Base-by-base conservation (phyloP, 1,140 invertebrate species). In the Himalopsyche phryganea region DNA sequence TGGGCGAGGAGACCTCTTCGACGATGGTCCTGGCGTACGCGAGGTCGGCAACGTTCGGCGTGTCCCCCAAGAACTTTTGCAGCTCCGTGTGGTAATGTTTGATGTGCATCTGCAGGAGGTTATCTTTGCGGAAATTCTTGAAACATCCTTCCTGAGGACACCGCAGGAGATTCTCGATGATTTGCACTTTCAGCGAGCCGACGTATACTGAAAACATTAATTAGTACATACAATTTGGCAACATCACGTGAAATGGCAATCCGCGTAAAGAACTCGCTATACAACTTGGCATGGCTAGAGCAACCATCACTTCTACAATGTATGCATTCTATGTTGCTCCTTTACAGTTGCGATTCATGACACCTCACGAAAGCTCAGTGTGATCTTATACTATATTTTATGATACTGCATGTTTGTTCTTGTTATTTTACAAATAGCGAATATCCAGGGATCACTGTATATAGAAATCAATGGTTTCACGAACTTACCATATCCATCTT, bases 111-210 rank as follows among this genome's bases (percentile, higher is more conserved):
- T 89, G 85, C 1, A 95, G 74, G 19, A 95, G 80, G 65, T 90
- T 92, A 66, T 94, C 91, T 69, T 94, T 94, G 14, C 94, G 80
- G 70, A 94, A 96, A 58, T 86, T 88, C 74, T 96, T 96, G 10
- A 81, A 83, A 69, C 93, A 96, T 4, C 84, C 86, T 50, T 89
- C 84, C 50, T 89, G 87, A 0, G 88, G 88, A 73, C 93, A 97
- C 18, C 86, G 83, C 40, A 87, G 85, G 7, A 84, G 75, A 65
- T 85, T 86, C 33, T 89, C 83, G 46, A 87, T 82, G 53, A 85
- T 82, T 71, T 86, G 82, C 1, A 87, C 84, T 67, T 85, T 84
- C 10, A 87, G 63, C 9, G 83, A 81, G 11, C 85, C 86, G 52
- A 87, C 84, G 38, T 81, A 84, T 28, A 85, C 84, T 82, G 69